Base-by-base conservation (phyloP, 2,888 invertebrate species). In the Nemapogon koenigi region DNA sequence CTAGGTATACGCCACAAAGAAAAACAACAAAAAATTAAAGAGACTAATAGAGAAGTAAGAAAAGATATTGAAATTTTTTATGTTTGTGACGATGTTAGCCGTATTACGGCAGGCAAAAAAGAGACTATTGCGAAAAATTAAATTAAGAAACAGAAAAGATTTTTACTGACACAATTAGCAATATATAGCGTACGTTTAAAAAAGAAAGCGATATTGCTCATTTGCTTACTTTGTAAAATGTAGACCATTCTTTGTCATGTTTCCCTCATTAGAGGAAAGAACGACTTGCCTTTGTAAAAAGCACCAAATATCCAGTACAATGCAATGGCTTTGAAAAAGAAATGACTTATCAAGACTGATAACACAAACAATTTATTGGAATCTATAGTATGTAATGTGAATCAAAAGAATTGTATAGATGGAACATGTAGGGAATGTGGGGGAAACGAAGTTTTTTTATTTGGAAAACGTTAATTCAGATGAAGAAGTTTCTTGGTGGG, bases 271-370 rank as follows among this genome's bases (percentile, higher is more conserved):
- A 31, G 28, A 39, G 35, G 41, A 31, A 26, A 40, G 43, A 32
- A 41, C 41, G 28, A 43, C 35, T 39, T 43, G 43, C 38, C 39
- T 41, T 38, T 33, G 35, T 35, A 40, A 30, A 26, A 19, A 36
- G 35, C 35, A 15, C 18, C 37, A 25, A 40, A 40, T 37, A 29
- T 35, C n/a, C 35, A 17, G 35, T 13, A 13, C 35, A 40, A 40
- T 28, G 11, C 29, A 19, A 39, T 17, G 39, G 39, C 39, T 39
- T 10, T 39, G 33, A 41, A 22, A 40, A 36, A 38, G 13, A 42
- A 40, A 35, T 16, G 35, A 29, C 35, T 38, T 10, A 35, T 35
- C 13, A 18, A 27, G 31, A 30, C 18, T 43, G 39, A 40, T 42
- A 26, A 10, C 27, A 35, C 31, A 32, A 14, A 38, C 42, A 35